phyloP scores from a whole-genome alignment of 2,888 invertebrate species.

The Pammene fasciana region DNA sequence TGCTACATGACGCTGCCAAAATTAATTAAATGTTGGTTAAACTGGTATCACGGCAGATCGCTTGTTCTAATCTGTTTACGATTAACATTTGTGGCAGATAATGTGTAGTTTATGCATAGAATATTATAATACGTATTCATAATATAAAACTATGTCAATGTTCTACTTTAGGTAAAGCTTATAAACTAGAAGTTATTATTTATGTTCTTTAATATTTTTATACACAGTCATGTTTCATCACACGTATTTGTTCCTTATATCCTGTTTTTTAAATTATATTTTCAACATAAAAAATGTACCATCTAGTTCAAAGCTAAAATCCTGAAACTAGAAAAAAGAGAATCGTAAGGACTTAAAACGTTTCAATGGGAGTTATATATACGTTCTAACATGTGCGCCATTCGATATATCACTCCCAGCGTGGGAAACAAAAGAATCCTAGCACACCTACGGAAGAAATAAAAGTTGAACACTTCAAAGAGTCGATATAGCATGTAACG shows the following conservation, averaged over 20 bases:
- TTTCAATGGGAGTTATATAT: constrained; percentile 10
- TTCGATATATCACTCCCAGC: constrained; percentile 37
- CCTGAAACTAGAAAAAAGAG: background rate
- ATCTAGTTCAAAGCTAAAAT: background rate
- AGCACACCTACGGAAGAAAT: constrained; percentile 56
- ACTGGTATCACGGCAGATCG: constrained; percentile 32
- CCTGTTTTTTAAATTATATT: background rate
- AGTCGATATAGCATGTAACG: constrained; percentile 68
- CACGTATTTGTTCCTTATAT: no score
- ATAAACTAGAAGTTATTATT: no score
- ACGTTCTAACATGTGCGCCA: constrained; percentile 25
- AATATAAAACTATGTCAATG: background rate
- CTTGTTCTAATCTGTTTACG: constrained; percentile 30
- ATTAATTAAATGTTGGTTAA: constrained; percentile 38
- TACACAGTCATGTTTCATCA: no score
- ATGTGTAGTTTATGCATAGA: constrained; percentile 16
- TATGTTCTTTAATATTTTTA: no score
- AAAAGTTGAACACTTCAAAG: constrained; percentile 64
- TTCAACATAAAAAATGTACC: background rate
- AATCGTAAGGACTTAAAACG: constrained; percentile 2
- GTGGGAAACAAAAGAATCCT: constrained; percentile 56
- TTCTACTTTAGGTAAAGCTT: background rate
- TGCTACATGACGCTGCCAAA: constrained; percentile 33
- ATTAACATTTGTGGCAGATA: constrained; percentile 20
- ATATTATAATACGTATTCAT: constrained; percentile 14